Base-by-base conservation (phyloP, 2,888 invertebrate genomes). In the Euphydryas editha region DNA sequence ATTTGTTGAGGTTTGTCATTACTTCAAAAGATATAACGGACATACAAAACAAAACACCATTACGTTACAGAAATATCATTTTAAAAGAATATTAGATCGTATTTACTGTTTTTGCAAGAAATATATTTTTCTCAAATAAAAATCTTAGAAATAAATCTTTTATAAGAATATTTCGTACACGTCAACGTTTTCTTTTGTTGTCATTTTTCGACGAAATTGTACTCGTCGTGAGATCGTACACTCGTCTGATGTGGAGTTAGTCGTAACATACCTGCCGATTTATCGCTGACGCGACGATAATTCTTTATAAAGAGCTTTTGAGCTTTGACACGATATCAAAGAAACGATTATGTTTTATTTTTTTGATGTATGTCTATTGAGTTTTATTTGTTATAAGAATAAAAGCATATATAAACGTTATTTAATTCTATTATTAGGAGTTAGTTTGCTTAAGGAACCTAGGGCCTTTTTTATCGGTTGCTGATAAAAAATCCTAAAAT, bases 231-330 rank as follows among this genome's bases (percentile, higher is more conserved):
- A n/a, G n/a, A n/a, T n/a, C n/a, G n/a, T n/a, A n/a, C n/a, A n/a
- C 30, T n/a, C 30, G 51, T 24, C 6, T 51, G 21, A 24, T 7
- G 24, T 13, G 20, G 49, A 49, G 11, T 51, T n/a, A 24, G 24
- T 51, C n/a, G 51, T 24, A n/a, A 24, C 51, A 15, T 21, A 24
- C 51, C n/a, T n/a, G 24, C 8, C n/a, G 24, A 0, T 1, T 7
- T 20, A 13, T 20, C 47, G 20, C 30, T 51, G 51, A 51, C 51
- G 51, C 6, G 51, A 24, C 51, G 24, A 51, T 24, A 30, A 24
- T n/a, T 51, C 24, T 24, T 24, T 51, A 51, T 51, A 51, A 20
- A 13, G 47, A 20, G 10, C 10, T 18, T 20, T 4, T 51, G 15
- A 7, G 7, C 24, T 51, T 24, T 24, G 5, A 51, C n/a, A 24